phyloP scores from a whole-genome alignment of 2,797 vertebrate genomes.

The Spizella passerina region DNA sequence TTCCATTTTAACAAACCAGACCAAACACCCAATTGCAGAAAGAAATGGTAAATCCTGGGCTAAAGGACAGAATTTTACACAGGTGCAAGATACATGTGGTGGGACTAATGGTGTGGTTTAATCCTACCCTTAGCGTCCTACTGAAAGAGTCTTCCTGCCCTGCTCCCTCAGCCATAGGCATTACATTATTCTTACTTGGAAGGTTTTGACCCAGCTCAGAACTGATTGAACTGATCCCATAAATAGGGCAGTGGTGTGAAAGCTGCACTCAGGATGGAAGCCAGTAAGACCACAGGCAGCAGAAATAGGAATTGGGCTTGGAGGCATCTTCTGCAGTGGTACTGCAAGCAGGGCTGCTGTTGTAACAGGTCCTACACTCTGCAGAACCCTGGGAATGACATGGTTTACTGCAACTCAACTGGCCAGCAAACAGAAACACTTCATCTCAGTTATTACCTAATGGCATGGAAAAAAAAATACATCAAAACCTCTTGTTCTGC shows the following conservation, averaged over 20 bases:
- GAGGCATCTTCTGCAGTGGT: background rate
- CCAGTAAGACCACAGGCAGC: background rate
- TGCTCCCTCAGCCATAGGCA: background rate
- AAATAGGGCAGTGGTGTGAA: background rate
- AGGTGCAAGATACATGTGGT: background rate
- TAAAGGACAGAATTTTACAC: background rate
- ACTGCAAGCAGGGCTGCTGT: background rate
- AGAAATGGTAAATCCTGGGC: background rate
- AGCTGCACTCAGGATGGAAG: rapidly evolving
- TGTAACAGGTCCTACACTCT: background rate
- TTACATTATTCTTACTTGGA: background rate
- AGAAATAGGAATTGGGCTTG: background rate
- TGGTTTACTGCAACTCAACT: rapidly evolving
- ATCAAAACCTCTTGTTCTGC: background rate
- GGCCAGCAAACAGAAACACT: background rate
- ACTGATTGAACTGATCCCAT: background rate
- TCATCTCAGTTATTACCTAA: background rate
- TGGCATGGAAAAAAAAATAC: background rate
- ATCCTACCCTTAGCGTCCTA: rapidly evolving
- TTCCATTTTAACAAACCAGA: background rate
- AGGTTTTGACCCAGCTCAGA: background rate
- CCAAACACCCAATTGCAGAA: background rate
- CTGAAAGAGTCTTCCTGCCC: background rate
- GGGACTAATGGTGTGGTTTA: background rate
- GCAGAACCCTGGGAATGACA: background rate